phyloP scores from a whole-genome alignment of 2,113 vertebrate genomes.

The Zapus hudsonius region DNA sequence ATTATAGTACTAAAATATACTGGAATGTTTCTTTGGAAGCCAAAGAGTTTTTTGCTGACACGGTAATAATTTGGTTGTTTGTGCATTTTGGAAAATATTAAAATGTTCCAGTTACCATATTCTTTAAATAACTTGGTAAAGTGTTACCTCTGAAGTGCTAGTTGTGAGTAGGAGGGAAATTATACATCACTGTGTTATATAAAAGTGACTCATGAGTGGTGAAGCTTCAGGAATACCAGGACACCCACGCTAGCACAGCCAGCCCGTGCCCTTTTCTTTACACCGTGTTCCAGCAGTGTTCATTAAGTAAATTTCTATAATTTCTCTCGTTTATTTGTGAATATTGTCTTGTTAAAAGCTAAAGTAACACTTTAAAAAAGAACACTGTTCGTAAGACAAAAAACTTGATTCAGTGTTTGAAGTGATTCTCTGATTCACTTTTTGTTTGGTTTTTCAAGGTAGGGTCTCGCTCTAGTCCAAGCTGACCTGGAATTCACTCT shows the following conservation, averaged over 20 bases:
- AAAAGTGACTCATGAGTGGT: constrained; percentile 90
- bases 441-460: too few relatives aligned
- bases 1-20: background rate
- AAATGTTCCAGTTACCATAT: constrained; percentile 82
- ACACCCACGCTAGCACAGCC: constrained; percentile 83
- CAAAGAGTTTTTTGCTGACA: constrained; percentile 82
- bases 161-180: constrained; percentile 88
- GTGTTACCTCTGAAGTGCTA: constrained; percentile 85
- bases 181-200: constrained; percentile 87
- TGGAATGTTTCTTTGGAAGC: constrained; percentile 60
- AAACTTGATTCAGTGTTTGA: constrained; percentile 51
- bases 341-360: constrained; percentile 49
- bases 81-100: constrained; percentile 82
- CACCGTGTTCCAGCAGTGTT: constrained; percentile 80
- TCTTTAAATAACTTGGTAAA: constrained; percentile 86
- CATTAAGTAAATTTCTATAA: constrained; percentile 81
- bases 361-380: constrained; percentile 41
- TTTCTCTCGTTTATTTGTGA: constrained; percentile 78
- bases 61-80: constrained; percentile 83
- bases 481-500: too few relatives aligned
- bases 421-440: background rate
- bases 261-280: constrained; percentile 81
- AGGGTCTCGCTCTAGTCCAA: too few relatives aligned
- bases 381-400: constrained; percentile 43
- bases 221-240: constrained; percentile 86